These are phyloP conservation scores for Urosaurus nigricauda DNA, from an alignment of 2,797 vertebrate genomes.

Conservation along the genomic window DNA sequence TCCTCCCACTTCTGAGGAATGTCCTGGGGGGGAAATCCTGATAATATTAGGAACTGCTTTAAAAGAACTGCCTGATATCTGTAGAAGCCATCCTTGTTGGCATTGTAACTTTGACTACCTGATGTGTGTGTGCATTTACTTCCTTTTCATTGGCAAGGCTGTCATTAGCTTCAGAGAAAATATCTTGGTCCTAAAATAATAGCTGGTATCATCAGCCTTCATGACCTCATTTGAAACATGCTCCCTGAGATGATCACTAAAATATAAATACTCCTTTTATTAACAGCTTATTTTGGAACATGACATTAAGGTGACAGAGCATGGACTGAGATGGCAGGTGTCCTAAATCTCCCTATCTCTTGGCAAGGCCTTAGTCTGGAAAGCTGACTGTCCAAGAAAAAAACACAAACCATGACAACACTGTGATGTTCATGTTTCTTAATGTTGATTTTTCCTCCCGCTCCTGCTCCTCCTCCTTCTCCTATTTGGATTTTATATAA, in stretches of 20 bases:
- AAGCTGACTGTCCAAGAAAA: background rate
- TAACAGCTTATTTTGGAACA: constrained; percentile 65
- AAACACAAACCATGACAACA: too few relatives aligned
- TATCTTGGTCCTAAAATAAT: constrained; percentile 51
- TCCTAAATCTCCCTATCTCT: background rate
- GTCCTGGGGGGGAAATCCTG: background rate
- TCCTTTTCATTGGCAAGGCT: background rate
- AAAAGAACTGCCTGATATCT: background rate
- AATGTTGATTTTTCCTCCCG: background rate
- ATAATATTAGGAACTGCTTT: background rate
- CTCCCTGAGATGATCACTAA: constrained; percentile 64
- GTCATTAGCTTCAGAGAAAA: constrained; percentile 31
- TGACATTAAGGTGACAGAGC: constrained; percentile 42
- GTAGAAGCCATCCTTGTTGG: background rate
- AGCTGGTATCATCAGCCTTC: constrained; percentile 27
- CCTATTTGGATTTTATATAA: background rate
- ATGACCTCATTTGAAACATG: constrained; percentile 59
- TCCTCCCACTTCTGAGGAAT: background rate
- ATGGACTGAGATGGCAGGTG: constrained; percentile 3
- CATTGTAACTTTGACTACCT: background rate
- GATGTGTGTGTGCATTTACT: background rate
- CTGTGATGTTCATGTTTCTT: background rate
- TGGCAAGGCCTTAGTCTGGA: background rate
- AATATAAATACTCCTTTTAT: constrained; percentile 55
- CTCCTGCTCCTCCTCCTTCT: background rate